Conservation (phyloP, 2,113 vertebrate species). For the Oncorhynchus keta region DNA sequence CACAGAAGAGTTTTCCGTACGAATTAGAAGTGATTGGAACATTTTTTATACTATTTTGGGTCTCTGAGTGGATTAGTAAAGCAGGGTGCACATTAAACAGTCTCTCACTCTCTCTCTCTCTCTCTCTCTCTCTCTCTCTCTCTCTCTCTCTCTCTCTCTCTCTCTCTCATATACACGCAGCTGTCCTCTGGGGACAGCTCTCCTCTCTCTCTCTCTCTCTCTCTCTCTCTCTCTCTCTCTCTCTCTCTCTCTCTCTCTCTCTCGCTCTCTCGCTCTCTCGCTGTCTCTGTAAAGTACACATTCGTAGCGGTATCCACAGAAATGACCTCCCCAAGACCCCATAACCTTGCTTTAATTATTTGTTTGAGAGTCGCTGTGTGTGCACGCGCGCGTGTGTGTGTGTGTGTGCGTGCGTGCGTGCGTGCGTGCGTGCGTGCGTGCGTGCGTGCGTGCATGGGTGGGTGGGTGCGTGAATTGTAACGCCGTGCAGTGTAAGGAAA, state of each 20-base stretch:
- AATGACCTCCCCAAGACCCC: conserved; percentile 93
- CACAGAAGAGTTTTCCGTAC: conserved; percentile 15
- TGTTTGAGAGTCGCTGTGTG: conserved; percentile 82
- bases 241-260: conserved; percentile 19
- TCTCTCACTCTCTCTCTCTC: conserved; percentile 27
- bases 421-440: conserved; percentile 62
- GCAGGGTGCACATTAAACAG: conserved; percentile 54
- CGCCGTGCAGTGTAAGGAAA: conserved; percentile 67
- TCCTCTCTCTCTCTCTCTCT: conserved; percentile 34
- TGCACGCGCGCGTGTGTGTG: conserved; percentile 16
- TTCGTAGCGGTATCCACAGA: conserved; percentile 92
- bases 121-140: conserved; percentile 22
- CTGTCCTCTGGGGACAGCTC: conserved; percentile 38
- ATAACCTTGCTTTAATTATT: conserved; percentile 99
- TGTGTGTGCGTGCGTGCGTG: conserved; percentile 54
- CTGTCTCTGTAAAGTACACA: conserved; percentile 86
- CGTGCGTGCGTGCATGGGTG: conserved; percentile 54
- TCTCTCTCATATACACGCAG: no score
- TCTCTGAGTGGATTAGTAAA: conserved; percentile 47
- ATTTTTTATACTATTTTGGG: conserved; percentile 18
- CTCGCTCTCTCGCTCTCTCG: conserved; percentile 21
- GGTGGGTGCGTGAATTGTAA: conserved; percentile 1
- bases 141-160: conserved; percentile 30
- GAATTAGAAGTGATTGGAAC: conserved; percentile 2
- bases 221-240: conserved; percentile 18